A percentile compares a stretch with the other conserved stretches of the same genome.
These are phyloP conservation scores for Scomber scombrus DNA, from an alignment of 2,113 vertebrate species.

Conservation along the genomic window DNA sequence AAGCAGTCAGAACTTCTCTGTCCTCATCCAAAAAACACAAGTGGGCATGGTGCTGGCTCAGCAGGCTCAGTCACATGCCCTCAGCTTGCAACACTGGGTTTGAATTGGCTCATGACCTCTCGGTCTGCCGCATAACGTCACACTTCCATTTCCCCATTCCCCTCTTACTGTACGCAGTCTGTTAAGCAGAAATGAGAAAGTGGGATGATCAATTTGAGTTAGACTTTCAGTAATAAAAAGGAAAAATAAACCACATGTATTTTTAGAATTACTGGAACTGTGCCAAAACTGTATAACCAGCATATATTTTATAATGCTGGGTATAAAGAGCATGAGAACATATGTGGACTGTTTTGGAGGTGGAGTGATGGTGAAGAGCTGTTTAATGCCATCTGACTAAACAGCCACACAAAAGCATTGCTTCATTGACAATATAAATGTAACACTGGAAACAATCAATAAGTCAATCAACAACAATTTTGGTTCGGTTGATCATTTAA, in stretches of 20 bases:
- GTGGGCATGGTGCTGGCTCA: constrained; percentile 46
- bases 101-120: constrained; percentile 23
- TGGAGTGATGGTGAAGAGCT: too few relatives aligned
- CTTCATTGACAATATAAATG: too few relatives aligned
- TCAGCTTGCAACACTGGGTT: constrained; percentile 28
- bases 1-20: neutral
- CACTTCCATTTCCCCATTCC: constrained; percentile 49
- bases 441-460: too few relatives aligned
- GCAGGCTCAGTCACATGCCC: constrained; percentile 32
- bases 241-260: too few relatives aligned
- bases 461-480: too few relatives aligned
- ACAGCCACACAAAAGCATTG: too few relatives aligned
- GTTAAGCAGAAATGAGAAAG: neutral
- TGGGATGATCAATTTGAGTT: neutral
- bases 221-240: too few relatives aligned
- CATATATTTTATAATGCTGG: neutral
- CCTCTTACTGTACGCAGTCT: neutral
- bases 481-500: too few relatives aligned
- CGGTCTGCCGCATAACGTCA: constrained; percentile 4
- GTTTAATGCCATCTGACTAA: too few relatives aligned
- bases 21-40: neutral
- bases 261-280: too few relatives aligned
- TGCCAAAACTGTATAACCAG: neutral
- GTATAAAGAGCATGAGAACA: too few relatives aligned
- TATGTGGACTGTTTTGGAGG: too few relatives aligned